These are phyloP conservation scores for Varanus komodoensis DNA, from an alignment of 2,113 vertebrate genomes.

Conservation along the genomic window DNA sequence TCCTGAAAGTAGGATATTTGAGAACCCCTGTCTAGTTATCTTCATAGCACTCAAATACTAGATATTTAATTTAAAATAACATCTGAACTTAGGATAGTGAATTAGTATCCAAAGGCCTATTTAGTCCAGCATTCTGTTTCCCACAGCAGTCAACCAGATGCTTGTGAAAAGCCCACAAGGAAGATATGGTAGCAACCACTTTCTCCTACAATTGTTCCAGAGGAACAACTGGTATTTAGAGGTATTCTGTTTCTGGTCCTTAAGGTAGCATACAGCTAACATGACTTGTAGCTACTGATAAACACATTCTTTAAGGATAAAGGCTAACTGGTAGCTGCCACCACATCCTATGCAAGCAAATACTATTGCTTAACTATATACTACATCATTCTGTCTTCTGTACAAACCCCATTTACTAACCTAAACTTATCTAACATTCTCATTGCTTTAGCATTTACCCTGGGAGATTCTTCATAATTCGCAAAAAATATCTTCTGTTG, in stretches of 20 bases:
- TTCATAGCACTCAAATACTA: not conserved
- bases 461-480: not conserved
- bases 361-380: not conserved
- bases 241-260: too few species aligned
- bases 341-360: too few species aligned
- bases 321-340: not conserved
- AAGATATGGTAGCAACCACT: too few species aligned
- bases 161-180: too few species aligned
- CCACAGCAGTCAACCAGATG: too few species aligned
- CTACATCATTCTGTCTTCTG: fast-evolving
- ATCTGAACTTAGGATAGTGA: too few species aligned
- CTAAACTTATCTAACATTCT: not conserved
- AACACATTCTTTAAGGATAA: not conserved
- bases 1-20: not conserved
- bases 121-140: too few species aligned
- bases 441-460: not conserved
- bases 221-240: too few species aligned
- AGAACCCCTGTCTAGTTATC: not conserved
- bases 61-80: not conserved
- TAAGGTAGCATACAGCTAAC: not conserved
- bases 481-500: fast-evolving
- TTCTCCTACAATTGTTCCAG: too few species aligned
- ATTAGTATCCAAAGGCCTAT: too few species aligned
- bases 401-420: not conserved
- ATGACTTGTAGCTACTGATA: not conserved